Conservation (phyloP, 1,140 invertebrate species). For the Cydia pomonella region DNA sequence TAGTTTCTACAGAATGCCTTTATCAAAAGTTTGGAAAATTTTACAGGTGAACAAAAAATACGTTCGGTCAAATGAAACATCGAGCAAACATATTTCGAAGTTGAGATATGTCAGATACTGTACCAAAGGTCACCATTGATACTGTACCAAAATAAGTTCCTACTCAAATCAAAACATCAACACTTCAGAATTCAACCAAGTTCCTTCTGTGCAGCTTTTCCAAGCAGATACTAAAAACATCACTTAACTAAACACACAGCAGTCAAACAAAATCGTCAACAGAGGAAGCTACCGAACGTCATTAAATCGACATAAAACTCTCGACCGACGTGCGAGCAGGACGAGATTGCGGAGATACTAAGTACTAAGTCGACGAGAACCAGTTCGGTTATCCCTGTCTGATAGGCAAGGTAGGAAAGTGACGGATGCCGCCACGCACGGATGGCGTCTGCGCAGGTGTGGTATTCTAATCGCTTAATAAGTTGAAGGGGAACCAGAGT, state of each 20-base stretch:
- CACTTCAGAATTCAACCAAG: too few relatives aligned
- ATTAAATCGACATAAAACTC: neutral
- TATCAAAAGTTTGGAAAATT: too few relatives aligned
- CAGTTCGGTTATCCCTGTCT: constrained; percentile 6
- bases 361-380: constrained; percentile 7
- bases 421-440: neutral
- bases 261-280: neutral
- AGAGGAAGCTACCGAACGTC: neutral
- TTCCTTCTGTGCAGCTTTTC: neutral
- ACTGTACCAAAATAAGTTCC: too few relatives aligned
- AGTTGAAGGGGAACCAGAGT: neutral
- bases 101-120: too few relatives aligned
- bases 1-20: too few relatives aligned
- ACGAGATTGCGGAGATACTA: constrained; percentile 2
- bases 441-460: constrained; percentile 6
- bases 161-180: too few relatives aligned
- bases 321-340: neutral
- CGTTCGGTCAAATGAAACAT: too few relatives aligned
- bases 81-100: too few relatives aligned
- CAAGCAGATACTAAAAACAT: neutral
- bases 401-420: neutral
- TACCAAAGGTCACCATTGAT: too few relatives aligned
- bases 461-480: neutral
- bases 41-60: too few relatives aligned
- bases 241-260: neutral